Evolutionary conservation across 1,140 invertebrate species (phyloP).

Genomic region (Rhagoletis zephyria): DNA sequence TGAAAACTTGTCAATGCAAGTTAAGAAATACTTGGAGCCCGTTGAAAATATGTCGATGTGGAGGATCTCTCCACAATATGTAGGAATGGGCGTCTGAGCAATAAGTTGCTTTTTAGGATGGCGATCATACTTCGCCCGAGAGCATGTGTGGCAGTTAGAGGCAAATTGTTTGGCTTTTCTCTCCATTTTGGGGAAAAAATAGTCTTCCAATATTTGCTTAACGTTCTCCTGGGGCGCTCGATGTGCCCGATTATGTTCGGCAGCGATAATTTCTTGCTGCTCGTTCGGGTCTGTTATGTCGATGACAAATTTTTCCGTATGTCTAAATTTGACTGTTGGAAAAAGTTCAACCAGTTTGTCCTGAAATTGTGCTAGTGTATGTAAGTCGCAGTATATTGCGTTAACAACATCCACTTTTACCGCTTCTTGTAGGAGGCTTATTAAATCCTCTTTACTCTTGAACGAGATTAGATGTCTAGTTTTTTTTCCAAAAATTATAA

Average conservation of each 20-base stretch:
- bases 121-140: constrained; percentile 1
- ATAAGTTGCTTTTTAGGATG: constrained; percentile 9
- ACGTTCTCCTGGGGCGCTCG: constrained; percentile 28
- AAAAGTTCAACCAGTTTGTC: neutral
- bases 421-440: neutral
- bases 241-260: neutral
- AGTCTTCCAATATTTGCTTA: neutral
- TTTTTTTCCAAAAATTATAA: neutral
- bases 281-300: constrained; percentile 30
- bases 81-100: constrained; percentile 40
- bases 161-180: neutral
- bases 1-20: no score
- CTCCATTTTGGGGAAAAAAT: constrained; percentile 13
- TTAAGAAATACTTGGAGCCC: no score
- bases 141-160: neutral
- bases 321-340: constrained; percentile 30
- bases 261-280: constrained; percentile 48
- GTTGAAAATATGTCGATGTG: no score
- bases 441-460: neutral
- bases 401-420: neutral
- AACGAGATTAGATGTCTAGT: neutral
- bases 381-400: neutral
- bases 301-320: constrained; percentile 18
- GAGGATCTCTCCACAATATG: neutral
- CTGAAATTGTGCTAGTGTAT: constrained; percentile 13